Evolutionary conservation across 2,888 invertebrate genomes (phyloP), one percentile per base, ranked within the genome.

Genomic region (Zhuqinia jingwanae): DNA sequence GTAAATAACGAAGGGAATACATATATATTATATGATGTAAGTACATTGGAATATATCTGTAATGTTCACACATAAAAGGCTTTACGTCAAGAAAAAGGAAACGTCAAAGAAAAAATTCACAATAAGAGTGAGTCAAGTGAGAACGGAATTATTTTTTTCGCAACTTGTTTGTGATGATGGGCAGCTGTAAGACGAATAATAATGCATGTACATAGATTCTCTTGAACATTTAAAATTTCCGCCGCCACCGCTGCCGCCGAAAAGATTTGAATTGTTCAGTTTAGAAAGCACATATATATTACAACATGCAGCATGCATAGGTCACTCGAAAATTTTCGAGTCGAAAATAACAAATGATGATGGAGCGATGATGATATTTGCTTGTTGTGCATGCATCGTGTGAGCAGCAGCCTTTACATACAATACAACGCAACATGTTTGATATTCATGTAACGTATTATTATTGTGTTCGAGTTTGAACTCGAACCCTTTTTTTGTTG

Each of bases 301-400:
- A 42, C 10, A 15, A 68, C 17, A 20, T 17, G 22, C 5, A 22
- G 5, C 45, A 42, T 42, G 27, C 30, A 25, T 56, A 56, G 75
- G 65, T 50, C 79, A 79, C 27, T 78, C 30, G 17, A 77, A n/a
- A n/a, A n/a, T n/a, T n/a, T n/a, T n/a, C n/a, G n/a, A n/a, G n/a
- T n/a, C n/a, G n/a, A n/a, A 79, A 25, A 63, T 65, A 83, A 75
- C 53, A 83, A 83, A 83, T 63, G 82, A 83, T 83, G 83, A 83
- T 83, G 83, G 83, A 83, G 65, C 36, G 56, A 36, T 13, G 10
- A 15, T 60, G n/a, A n/a, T n/a, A n/a, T n/a, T 27, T 22, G 60
- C 60, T 27, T 27, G 60, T n/a, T 27, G 25, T 56, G 17, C 20
- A n/a, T n/a, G n/a, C n/a, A n/a, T n/a, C n/a, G n/a, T n/a, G 25